Conservation (phyloP, 2,888 invertebrate species). For the Gonocerus acuteangulatus region DNA sequence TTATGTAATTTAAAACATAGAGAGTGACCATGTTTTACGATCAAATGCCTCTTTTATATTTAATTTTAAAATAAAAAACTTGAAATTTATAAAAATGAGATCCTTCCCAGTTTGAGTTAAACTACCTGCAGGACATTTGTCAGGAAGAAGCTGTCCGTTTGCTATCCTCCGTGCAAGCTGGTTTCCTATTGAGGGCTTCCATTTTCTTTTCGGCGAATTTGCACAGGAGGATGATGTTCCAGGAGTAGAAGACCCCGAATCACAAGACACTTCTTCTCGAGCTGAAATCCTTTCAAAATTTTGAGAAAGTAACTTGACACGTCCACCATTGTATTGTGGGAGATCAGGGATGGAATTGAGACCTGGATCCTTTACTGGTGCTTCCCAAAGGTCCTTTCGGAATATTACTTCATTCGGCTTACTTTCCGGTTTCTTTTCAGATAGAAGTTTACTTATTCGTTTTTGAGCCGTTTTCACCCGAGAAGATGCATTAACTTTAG, state of each 20-base stretch:
- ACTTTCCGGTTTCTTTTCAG: constrained; percentile 11
- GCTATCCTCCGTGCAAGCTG: constrained; percentile 50
- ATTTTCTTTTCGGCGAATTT: constrained; percentile 55
- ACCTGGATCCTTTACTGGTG: constrained; percentile 34
- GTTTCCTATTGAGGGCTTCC: constrained; percentile 41
- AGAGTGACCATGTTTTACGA: too few relatives aligned
- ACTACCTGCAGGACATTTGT: constrained; percentile 47
- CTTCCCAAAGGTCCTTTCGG: constrained; percentile 16
- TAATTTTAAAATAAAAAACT: too few relatives aligned
- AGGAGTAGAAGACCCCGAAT: constrained; percentile 51
- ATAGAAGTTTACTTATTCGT: constrained; percentile 19
- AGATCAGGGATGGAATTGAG: constrained; percentile 31
- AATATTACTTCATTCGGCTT: constrained; percentile 8
- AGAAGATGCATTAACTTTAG: constrained; percentile 43
- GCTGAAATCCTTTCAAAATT: constrained; percentile 40
- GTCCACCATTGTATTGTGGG: constrained; percentile 30
- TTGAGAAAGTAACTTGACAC: constrained; percentile 37
- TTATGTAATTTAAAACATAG: too few relatives aligned
- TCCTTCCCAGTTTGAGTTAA: too few relatives aligned
- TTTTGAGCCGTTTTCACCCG: constrained; percentile 16
- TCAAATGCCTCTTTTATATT: too few relatives aligned
- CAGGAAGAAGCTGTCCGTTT: constrained; percentile 48
- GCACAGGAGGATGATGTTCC: constrained; percentile 53
- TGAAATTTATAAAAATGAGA: too few relatives aligned
- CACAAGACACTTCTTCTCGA: constrained; percentile 35